These are phyloP conservation scores for Menura novaehollandiae DNA, from an alignment of 2,113 vertebrate genomes.

Conservation along the genomic window DNA sequence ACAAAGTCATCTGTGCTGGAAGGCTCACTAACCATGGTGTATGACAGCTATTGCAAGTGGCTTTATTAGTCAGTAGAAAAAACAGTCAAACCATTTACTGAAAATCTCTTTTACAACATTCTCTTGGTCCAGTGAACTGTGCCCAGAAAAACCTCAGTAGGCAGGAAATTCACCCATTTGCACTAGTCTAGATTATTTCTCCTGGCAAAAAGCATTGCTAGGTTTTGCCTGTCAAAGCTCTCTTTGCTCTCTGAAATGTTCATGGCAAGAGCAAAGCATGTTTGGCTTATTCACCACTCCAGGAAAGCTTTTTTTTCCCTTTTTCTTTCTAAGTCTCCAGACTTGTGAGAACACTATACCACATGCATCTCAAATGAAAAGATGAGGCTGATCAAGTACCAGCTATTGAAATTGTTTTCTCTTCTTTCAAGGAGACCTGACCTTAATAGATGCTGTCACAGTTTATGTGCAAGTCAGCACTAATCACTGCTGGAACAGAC, in stretches of 20 bases:
- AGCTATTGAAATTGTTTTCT: not conserved
- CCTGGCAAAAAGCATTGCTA: not conserved
- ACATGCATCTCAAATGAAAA: not conserved
- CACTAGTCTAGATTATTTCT: not conserved
- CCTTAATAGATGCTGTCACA: not conserved
- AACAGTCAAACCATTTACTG: not conserved
- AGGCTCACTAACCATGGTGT: not conserved
- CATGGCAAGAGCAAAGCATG: not conserved
- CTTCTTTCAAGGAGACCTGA: not conserved
- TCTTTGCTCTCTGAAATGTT: not conserved
- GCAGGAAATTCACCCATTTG: not conserved
- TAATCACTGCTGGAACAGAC: not conserved
- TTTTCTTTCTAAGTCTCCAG: not conserved
- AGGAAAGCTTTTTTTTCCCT: not conserved
- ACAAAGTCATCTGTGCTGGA: not conserved
- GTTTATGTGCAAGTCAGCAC: not conserved
- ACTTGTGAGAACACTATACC: not conserved
- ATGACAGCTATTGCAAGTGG: not conserved
- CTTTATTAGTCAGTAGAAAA: not conserved
- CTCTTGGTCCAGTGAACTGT: not conserved
- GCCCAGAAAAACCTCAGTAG: conserved; percentile 17
- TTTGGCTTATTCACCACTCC: not conserved
- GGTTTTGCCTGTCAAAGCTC: not conserved
- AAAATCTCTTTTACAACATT: not conserved
- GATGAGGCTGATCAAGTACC: not conserved